Evolutionary conservation across 2,888 invertebrate genomes (phyloP), one percentile per base, ranked within the genome.

Genomic region (Xestobium rufovillosum): DNA sequence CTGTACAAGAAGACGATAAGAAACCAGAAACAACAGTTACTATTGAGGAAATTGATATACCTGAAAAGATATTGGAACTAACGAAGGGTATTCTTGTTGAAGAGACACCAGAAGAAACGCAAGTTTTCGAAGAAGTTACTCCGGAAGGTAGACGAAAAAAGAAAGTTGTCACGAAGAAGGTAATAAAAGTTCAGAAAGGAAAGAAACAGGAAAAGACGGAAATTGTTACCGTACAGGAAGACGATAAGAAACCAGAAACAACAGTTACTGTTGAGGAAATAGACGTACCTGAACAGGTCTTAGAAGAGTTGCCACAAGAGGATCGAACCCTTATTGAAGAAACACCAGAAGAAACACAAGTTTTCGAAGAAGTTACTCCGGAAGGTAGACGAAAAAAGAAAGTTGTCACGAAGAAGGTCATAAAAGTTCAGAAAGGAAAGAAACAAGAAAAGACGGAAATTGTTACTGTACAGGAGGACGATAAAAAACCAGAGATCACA

Each of bases 151-250:
- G 53, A 63, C 35, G 63, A 63, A n/a, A 56, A n/a, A n/a, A n/a
- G n/a, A n/a, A n/a, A n/a, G n/a, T n/a, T n/a, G n/a, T n/a, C n/a
- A n/a, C n/a, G n/a, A 59, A 53, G 31, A 55, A 56, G 4, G 39
- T 45, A 3, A 43, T 50, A 13, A 39, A 62, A 47, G 65, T 61
- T 49, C 55, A 53, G 14, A 56, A 49, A 12, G 60, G 52, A 3
- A 54, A 46, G 14, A 42, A 59, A 51, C 32, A 57, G 45, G 56
- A 66, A 55, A 46, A 49, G 17, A 54, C 56, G 36, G 66, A 68
- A 58, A 69, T 72, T 41, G 61, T 66, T 42, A 69, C 69, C 0
- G 54, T 66, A 28, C 67, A 68, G 42, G 68, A 69, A 55, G 68
- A 68, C 40, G 68, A 65, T 28, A 62, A 68, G 44, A 34, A 63